Evolutionary conservation across 2,113 vertebrate species (phyloP).

Genomic region (Tachycineta bicolor): DNA sequence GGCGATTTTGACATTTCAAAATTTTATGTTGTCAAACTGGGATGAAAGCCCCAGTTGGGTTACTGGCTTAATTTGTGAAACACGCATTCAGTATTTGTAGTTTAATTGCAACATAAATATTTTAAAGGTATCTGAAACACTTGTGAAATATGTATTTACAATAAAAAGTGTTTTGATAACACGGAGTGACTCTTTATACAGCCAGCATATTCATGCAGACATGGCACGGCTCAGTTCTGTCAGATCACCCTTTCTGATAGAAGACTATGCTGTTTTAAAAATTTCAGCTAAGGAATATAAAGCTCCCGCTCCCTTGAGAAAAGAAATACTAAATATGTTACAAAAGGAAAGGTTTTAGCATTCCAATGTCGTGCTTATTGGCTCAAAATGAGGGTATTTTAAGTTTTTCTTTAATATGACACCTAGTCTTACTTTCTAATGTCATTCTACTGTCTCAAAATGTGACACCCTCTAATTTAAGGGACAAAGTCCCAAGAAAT

Average conservation of each 20-base stretch:
- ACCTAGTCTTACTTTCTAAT: not conserved
- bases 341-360: not conserved
- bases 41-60: not conserved
- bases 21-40: not conserved
- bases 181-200: not conserved
- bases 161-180: not conserved
- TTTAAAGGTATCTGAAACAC: slow-evolving; percentile 1
- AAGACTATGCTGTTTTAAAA: not conserved
- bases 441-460: not conserved
- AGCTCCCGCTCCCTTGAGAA: not conserved
- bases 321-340: not conserved
- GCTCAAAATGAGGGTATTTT: not conserved
- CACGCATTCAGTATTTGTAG: not conserved
- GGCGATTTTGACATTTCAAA: not conserved
- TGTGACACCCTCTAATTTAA: not conserved
- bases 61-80: slow-evolving; percentile 5
- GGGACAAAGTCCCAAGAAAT: not conserved
- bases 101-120: slow-evolving; percentile 31
- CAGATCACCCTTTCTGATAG: not conserved
- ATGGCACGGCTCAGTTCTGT: not conserved
- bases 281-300: not conserved
- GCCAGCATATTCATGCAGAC: not conserved
- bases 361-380: not conserved
- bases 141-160: slow-evolving; percentile 16
- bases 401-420: not conserved